These are phyloP conservation scores for Thalassoma bifasciatum DNA, from an alignment of 2,113 vertebrate species.

Conservation along the genomic window DNA sequence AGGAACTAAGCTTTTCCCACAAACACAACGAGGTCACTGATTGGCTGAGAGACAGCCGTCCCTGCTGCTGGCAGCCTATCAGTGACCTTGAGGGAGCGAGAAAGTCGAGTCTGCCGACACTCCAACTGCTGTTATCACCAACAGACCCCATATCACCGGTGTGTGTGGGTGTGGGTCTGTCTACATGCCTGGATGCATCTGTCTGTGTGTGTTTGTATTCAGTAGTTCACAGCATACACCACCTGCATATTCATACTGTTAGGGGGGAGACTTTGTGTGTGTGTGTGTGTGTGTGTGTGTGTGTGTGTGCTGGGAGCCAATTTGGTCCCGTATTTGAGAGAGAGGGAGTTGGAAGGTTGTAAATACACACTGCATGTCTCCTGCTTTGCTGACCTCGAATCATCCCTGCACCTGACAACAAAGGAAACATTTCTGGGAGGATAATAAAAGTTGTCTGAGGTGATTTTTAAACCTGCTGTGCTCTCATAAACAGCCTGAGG, in stretches of 20 bases:
- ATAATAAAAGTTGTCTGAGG: neutral
- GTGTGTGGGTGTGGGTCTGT: conserved; percentile 25
- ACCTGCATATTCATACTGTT: conserved; percentile 40
- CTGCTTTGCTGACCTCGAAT: conserved; percentile 21
- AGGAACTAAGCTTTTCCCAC: conserved; percentile 49
- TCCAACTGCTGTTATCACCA: conserved; percentile 55
- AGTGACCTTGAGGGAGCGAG: conserved; percentile 47
- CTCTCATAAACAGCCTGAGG: conserved; percentile 15
- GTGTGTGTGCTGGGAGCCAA: neutral
- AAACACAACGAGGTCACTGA: conserved; percentile 25
- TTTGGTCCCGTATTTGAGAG: neutral
- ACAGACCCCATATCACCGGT: conserved; percentile 54
- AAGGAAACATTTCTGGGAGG: neutral
- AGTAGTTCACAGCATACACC: conserved; percentile 21
- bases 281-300: neutral
- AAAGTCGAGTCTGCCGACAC: conserved; percentile 46
- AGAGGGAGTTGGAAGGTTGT: conserved; percentile 3
- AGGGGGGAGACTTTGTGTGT: neutral
- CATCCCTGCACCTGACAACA: conserved; percentile 17
- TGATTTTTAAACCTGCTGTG: neutral
- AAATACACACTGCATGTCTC: neutral
- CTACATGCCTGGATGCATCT: neutral
- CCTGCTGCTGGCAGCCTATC: conserved; percentile 27
- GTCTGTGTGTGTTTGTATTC: conserved; percentile 24
- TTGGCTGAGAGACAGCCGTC: conserved; percentile 50